A percentile compares a stretch with the other conserved stretches of the same genome.
These are phyloP conservation scores for Syrista parreyssii DNA, from an alignment of 2,888 invertebrate species.

Conservation along the genomic window DNA sequence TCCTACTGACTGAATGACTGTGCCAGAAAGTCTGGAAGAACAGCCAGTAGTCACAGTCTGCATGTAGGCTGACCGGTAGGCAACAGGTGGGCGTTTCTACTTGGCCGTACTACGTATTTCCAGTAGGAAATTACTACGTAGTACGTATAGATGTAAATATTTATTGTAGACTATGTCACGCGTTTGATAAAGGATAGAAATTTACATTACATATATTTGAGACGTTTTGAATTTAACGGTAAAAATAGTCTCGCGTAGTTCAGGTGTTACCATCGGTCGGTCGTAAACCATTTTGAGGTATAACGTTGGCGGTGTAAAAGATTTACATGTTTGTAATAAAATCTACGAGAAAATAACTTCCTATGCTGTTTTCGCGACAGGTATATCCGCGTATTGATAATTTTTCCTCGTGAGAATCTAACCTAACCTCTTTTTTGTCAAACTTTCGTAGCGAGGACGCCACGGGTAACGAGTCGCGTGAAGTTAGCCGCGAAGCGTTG, in stretches of 20 bases:
- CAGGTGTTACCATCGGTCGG: not conserved
- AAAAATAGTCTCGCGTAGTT: not conserved
- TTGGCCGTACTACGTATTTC: not conserved
- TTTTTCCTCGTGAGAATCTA: not conserved
- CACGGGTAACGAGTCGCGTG: not conserved
- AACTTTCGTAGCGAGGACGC: not conserved
- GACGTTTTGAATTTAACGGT: not conserved
- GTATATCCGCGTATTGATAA: not conserved
- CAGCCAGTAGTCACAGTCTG: slow-evolving; percentile 18
- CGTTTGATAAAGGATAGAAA: not conserved
- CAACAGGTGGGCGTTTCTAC: slow-evolving; percentile 12
- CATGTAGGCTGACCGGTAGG: slow-evolving; percentile 36
- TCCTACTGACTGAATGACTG: not conserved
- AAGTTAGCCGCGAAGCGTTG: not conserved
- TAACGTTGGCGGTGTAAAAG: too few relatives aligned
- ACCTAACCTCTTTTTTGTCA: not conserved
- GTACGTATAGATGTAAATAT: not conserved
- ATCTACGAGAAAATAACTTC: too few relatives aligned
- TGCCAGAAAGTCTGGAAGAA: not conserved
- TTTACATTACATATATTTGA: not conserved
- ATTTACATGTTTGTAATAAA: too few relatives aligned
- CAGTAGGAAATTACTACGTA: not conserved
- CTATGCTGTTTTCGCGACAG: too few relatives aligned
- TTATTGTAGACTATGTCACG: not conserved
- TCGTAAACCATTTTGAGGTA: not conserved